Evolutionary conservation across 35 echinoderm and acorn worm genomes (phyloP), one percentile per base, ranked within the genome.

Genomic region (Chiridota heheva): DNA sequence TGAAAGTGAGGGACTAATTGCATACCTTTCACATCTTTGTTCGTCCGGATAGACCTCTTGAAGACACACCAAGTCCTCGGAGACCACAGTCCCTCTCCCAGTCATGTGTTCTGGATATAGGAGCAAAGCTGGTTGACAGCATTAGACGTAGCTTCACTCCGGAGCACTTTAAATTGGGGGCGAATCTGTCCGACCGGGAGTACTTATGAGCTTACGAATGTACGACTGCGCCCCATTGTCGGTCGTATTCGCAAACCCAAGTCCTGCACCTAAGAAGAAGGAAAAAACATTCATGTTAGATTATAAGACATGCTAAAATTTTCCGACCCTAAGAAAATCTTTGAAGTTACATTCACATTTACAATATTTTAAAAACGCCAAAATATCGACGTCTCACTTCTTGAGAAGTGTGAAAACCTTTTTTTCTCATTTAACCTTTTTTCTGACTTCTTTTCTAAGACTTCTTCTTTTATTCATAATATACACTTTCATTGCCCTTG

Each of bases 1-100:
- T 71, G 22, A 71, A 42, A 22, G 10, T 13, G 48, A 22, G 10
- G 48, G 48, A 22, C 22, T 13, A 53, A 18, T 13, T 7, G 29
- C 29, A 39, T 53, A 48, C 79, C 79, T 29, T 82, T 63, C 31
- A 65, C 58, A 44, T 82, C 61, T 38, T 82, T 68, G 61, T 82
- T 82, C 2, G 79, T 82, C 4, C 61, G 35, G 20, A 82, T 65
- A n/a, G 20, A 44, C 26, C 42, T 33, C 37, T 33, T 69, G 44
- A 68, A 82, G 17, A 82, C 29, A 44, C 79, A 67, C 63, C 79
- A 82, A 1, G 79, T 17, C 12, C 35, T 31, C 26, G 79, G 79
- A 6, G 58, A 7, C 79, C 79, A 82, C 24, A 67, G 26, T 10
- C 36, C 41, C 1, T 65, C 40, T 1, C 22, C 61, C 42, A 82